Evolutionary conservation across 2,888 invertebrate species (phyloP), one percentile per base, ranked within the genome.

Genomic region (Trisateles emortualis): DNA sequence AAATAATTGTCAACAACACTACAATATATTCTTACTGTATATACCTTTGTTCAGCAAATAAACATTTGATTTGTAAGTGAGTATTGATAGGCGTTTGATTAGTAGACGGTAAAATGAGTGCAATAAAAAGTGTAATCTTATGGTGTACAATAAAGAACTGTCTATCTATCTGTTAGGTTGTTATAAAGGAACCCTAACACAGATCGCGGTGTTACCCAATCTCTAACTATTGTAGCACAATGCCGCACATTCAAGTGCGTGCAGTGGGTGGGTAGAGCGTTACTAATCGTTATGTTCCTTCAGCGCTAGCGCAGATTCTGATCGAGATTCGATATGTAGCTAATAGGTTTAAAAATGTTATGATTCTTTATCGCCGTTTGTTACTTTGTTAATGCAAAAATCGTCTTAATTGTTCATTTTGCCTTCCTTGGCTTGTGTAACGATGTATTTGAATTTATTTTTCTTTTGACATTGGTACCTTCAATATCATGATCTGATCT

Each of bases 231-330:
- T 66, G 69, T 72, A 72, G 48, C 58, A 52, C 75, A 81, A 79
- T 79, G 76, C 69, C 79, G 55, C 47, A 55, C 58, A 67, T 59
- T 66, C 54, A 26, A 47, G 46, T 63, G 67, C 56, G 57, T 67
- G 66, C 48, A 49, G 55, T 49, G 32, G 39, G 51, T 52, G 59
- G 53, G 44, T 50, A 44, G 55, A 55, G 61, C 59, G 73, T 71
- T 56, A 64, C 71, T 74, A 74, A 78, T 71, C 64, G 56, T 2
- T 52, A 17, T 64, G 66, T 78, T 72, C 71, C 68, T 71, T 71
- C 46, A 63, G 64, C 68, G 45, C 17, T 22, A 40, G 39, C 53
- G 26, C 24, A 13, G 44, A 41, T 44, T 40, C 9, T 44, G 44
- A 45, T 36, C 35, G 17, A 10, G 10, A 48, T 38, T 22, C 32